Conservation (phyloP, 2,113 vertebrate species). For the Prunella fulvescens region DNA sequence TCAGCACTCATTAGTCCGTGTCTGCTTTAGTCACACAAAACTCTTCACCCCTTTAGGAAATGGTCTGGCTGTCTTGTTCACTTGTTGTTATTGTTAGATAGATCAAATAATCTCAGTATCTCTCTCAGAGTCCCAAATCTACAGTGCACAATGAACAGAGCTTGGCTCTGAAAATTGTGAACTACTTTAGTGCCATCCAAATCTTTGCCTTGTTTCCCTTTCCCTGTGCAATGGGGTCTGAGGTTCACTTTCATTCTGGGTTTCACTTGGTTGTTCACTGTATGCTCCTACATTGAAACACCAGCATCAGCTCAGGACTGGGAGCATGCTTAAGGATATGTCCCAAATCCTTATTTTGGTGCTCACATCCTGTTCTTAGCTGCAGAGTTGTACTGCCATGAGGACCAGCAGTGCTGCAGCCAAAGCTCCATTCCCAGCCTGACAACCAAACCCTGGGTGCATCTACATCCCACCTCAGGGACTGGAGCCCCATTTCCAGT, state of each 20-base stretch:
- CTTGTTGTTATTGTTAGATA: not conserved
- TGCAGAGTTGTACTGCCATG: accelerated
- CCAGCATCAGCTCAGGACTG: not conserved
- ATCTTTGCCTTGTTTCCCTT: not conserved
- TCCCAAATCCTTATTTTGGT: accelerated
- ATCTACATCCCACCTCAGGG: not conserved
- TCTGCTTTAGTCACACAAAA: not conserved
- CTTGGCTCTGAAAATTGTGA: not conserved
- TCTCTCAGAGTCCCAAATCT: not conserved
- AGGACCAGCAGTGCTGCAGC: not conserved
- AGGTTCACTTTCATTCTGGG: not conserved
- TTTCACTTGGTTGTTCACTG: not conserved
- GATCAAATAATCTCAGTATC: not conserved
- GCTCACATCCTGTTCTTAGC: accelerated
- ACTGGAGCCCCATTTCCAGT: not conserved
- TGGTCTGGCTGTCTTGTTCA: not conserved
- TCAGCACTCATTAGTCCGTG: not conserved
- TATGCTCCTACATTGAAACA: not conserved
- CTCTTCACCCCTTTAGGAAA: not conserved
- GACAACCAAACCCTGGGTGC: not conserved
- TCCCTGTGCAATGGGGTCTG: not conserved
- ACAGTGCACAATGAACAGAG: not conserved
- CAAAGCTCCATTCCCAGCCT: not conserved
- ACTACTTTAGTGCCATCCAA: not conserved
- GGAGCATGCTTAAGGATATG: accelerated